These are phyloP conservation scores for Glossosoma conforme DNA, from an alignment of 1,140 invertebrate species.

Conservation along the genomic window DNA sequence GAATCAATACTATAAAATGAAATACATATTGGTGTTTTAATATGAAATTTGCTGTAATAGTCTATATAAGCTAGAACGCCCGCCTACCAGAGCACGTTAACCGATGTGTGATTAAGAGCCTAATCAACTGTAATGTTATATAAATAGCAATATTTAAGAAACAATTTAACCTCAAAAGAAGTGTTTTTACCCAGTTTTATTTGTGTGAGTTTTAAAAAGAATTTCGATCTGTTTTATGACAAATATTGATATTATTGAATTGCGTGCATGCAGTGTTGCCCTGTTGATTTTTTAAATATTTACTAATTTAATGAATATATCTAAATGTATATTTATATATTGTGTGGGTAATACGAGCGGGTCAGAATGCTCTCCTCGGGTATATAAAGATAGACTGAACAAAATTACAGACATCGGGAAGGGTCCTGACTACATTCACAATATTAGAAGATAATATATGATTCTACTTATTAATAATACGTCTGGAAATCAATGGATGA, in stretches of 20 bases:
- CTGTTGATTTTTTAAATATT: conserved; percentile 6
- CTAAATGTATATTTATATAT: conserved; percentile 1
- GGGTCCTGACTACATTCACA: background rate
- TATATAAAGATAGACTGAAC: conserved; percentile 4
- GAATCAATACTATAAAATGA: conserved; percentile 8
- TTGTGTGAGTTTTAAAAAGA: background rate
- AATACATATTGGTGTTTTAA: conserved; percentile 16
- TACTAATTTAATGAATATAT: background rate
- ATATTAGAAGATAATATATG: background rate
- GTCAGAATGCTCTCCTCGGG: background rate
- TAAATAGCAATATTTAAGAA: background rate
- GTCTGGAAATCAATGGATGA: background rate
- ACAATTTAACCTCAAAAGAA: background rate
- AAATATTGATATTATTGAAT: background rate
- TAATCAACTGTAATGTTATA: background rate
- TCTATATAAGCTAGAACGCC: conserved; percentile 8
- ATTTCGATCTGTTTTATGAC: background rate
- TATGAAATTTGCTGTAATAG: conserved; percentile 27
- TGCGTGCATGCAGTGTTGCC: background rate
- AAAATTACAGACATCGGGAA: background rate
- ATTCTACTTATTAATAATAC: background rate
- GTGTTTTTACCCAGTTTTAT: background rate
- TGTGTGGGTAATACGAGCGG: background rate
- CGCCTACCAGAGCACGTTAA: background rate
- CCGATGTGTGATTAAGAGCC: background rate